A percentile compares a stretch with the other conserved stretches of the same genome.
These are phyloP conservation scores for Eilema griseolum DNA, from an alignment of 2,888 invertebrate species.

Conservation along the genomic window DNA sequence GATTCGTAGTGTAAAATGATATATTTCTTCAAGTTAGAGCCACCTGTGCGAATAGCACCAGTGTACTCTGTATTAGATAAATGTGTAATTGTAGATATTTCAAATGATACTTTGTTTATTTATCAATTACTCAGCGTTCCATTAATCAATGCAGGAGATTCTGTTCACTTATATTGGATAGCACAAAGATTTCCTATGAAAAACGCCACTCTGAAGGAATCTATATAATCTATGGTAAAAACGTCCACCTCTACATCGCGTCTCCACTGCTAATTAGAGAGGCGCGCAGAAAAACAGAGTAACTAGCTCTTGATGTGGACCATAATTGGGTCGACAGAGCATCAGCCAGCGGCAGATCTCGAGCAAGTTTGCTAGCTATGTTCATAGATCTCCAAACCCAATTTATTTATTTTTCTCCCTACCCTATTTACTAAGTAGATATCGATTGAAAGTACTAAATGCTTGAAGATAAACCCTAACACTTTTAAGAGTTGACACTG, in stretches of 20 bases:
- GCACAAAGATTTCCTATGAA: too few relatives aligned
- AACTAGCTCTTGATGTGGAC: background rate
- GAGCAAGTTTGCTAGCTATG: background rate
- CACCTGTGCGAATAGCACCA: too few relatives aligned
- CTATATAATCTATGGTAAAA: too few relatives aligned
- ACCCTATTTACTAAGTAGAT: slow-evolving; percentile 21
- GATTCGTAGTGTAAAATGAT: too few relatives aligned
- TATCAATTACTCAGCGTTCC: too few relatives aligned
- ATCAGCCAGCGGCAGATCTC: background rate
- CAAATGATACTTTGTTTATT: too few relatives aligned
- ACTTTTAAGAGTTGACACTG: slow-evolving; percentile 49
- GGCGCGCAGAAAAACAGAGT: background rate
- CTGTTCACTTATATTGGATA: too few relatives aligned
- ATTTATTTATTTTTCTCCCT: background rate
- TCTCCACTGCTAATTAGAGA: background rate
- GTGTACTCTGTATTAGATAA: too few relatives aligned
- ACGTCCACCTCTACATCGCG: background rate
- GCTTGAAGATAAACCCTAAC: slow-evolving; percentile 43
- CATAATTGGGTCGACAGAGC: background rate
- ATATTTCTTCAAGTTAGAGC: too few relatives aligned
- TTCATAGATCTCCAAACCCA: background rate
- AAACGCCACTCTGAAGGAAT: too few relatives aligned
- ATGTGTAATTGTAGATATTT: too few relatives aligned
- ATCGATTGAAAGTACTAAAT: slow-evolving; percentile 38
- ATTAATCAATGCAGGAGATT: too few relatives aligned